Evolutionary conservation across 2,888 invertebrate species (phyloP).

Genomic region (Luperina testacea): DNA sequence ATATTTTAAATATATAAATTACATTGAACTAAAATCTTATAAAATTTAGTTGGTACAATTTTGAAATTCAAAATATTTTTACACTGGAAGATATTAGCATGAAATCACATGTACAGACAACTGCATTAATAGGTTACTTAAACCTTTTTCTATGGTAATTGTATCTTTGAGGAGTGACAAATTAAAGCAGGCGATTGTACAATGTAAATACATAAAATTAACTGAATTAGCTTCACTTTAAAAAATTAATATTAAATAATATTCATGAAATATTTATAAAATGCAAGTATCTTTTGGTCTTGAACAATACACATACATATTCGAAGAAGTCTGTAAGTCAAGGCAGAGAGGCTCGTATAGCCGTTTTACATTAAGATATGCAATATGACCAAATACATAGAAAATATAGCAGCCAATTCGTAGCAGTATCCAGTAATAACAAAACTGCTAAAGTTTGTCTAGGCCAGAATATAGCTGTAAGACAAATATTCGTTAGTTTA

Average conservation of each 20-base stretch:
- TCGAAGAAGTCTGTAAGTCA: slow-evolving; percentile 37
- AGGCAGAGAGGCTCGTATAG: slow-evolving; percentile 23
- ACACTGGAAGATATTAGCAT: slow-evolving; percentile 4
- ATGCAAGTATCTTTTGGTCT: slow-evolving; percentile 17
- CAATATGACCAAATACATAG: slow-evolving; percentile 18
- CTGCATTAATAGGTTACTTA: slow-evolving; percentile 16
- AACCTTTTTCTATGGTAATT: background rate
- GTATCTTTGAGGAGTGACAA: no score
- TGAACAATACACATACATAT: slow-evolving; percentile 43
- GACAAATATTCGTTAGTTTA: slow-evolving; percentile 16
- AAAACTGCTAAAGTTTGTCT: slow-evolving; percentile 12
- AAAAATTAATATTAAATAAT: background rate
- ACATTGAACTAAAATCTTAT: slow-evolving; percentile 6
- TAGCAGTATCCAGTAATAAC: background rate
- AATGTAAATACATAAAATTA: background rate
- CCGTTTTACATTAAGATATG: slow-evolving; percentile 25
- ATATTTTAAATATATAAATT: background rate
- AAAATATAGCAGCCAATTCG: slow-evolving; percentile 15
- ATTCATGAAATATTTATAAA: background rate
- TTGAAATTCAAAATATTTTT: slow-evolving; percentile 2
- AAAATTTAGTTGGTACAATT: background rate
- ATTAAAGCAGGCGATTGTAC: slow-evolving; percentile 16
- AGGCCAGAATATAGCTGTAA: slow-evolving; percentile 19
- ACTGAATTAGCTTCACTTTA: background rate
- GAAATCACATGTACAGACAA: background rate